These are phyloP conservation scores for Eucera pruinosa DNA, from an alignment of 2,888 invertebrate species.

Conservation along the genomic window DNA sequence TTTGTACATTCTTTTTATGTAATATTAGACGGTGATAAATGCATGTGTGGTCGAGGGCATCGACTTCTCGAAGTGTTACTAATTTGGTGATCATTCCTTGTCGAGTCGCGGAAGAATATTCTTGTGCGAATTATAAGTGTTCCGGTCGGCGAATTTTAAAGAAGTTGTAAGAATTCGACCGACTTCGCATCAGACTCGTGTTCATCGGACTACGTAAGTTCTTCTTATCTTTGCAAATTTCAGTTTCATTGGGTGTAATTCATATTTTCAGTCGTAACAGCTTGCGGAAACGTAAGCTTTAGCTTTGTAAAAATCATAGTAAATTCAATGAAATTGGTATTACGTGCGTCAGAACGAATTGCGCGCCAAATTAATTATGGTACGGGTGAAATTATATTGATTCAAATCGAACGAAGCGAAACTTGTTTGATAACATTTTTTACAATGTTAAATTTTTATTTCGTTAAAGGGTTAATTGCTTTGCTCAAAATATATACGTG, in stretches of 20 bases:
- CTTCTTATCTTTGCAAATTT: background rate
- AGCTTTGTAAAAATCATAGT: background rate
- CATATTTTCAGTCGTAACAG: background rate
- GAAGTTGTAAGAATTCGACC: background rate
- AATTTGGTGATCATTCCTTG: background rate
- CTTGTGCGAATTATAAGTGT: constrained; percentile 12
- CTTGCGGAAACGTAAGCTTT: background rate
- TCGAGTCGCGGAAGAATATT: no score
- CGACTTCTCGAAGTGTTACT: background rate
- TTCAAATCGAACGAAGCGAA: background rate
- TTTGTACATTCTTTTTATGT: constrained; percentile 20
- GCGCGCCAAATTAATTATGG: no score
- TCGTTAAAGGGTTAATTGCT: background rate
- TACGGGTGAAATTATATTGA: no score
- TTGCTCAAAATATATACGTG: background rate
- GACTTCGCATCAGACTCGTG: background rate
- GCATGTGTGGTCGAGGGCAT: background rate
- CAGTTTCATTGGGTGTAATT: background rate
- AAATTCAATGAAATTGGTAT: no score
- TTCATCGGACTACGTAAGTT: constrained; percentile 15
- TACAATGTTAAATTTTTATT: background rate
- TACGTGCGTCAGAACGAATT: no score
- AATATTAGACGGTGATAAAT: background rate
- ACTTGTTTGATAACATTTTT: background rate
- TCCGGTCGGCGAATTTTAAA: background rate